Base-by-base conservation (phyloP, 2,888 invertebrate genomes). In the Euphydryas editha region DNA sequence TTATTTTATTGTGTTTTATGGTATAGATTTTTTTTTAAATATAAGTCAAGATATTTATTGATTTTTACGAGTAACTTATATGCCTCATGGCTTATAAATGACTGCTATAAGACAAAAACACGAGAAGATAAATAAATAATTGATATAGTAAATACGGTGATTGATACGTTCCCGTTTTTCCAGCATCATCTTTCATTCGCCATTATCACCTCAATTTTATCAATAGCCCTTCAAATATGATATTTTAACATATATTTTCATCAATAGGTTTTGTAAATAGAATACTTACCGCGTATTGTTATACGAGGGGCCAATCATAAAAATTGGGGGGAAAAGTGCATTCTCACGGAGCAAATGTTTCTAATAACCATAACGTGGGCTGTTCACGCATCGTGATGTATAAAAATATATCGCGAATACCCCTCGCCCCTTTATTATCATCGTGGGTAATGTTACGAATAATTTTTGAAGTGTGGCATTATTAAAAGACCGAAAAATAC, bases 321-420 rank as follows among this genome's bases (percentile, higher is more conserved):
- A 60, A 70, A 70, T 73, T 7, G 75, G 72, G 74, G 70, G 71
- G 67, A 73, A 78, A 80, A 77, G 67, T 85, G 85, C 86, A 77
- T 75, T 76, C 81, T 87, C 87, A 86, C 82, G 81, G 80, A 69
- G 70, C 73, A 80, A 78, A 77, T 81, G 79, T 80, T 79, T 79
- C 80, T 81, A 81, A 81, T 83, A 81, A 81, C 82, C 83, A 85
- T 85, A 85, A 83, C 69, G 67, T 62, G 70, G 59, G 71, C 71
- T 68, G 66, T 68, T 72, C 69, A 69, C 74, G 67, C 60, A 70
- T 72, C 74, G 69, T 77, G 77, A 77, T 75, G 76, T 62, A 73
- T 69, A 72, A 70, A 73, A 75, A 76, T 75, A 72, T 75, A 79
- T 78, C 77, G 78, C 77, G 76, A 75, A 74, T 74, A 78, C 78